These are phyloP conservation scores for Watsonalla binaria DNA, from an alignment of 2,888 invertebrate species.

Conservation along the genomic window DNA sequence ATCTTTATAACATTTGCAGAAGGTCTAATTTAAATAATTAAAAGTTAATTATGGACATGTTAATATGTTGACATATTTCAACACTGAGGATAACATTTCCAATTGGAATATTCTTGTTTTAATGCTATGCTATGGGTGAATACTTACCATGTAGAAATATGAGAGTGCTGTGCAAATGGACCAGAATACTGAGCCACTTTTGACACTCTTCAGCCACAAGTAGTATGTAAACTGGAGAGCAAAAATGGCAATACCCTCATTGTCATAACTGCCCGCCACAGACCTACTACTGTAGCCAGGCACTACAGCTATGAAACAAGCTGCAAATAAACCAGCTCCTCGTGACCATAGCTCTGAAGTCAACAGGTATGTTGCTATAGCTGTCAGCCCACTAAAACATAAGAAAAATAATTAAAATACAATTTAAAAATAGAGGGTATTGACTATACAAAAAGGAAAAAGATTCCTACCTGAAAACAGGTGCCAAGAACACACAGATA, in stretches of 20 bases:
- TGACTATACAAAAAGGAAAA: background rate
- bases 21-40: too few relatives aligned
- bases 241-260: conserved; percentile 99
- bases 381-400: conserved; percentile 92
- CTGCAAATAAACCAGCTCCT: conserved; percentile 98
- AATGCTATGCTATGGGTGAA: background rate
- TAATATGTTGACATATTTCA: too few relatives aligned
- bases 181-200: conserved; percentile 99
- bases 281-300: conserved; percentile 99
- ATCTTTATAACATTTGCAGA: too few relatives aligned
- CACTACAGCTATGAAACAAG: conserved; percentile 98
- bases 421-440: background rate
- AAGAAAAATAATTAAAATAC: conserved; percentile 15
- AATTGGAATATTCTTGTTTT: too few relatives aligned
- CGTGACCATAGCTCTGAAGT: conserved; percentile 98
- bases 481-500: conserved; percentile 99
- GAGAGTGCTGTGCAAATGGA: conserved; percentile 95
- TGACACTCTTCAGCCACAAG: conserved; percentile 98
- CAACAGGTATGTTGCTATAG: conserved; percentile 97
- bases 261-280: conserved; percentile 99
- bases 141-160: conserved; percentile 98
- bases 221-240: conserved; percentile 99
- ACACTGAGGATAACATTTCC: too few relatives aligned
- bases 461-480: conserved; percentile 89
- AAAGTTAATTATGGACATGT: too few relatives aligned